Conservation (phyloP, 2,113 vertebrate species). For the Acanthisitta chloris region DNA sequence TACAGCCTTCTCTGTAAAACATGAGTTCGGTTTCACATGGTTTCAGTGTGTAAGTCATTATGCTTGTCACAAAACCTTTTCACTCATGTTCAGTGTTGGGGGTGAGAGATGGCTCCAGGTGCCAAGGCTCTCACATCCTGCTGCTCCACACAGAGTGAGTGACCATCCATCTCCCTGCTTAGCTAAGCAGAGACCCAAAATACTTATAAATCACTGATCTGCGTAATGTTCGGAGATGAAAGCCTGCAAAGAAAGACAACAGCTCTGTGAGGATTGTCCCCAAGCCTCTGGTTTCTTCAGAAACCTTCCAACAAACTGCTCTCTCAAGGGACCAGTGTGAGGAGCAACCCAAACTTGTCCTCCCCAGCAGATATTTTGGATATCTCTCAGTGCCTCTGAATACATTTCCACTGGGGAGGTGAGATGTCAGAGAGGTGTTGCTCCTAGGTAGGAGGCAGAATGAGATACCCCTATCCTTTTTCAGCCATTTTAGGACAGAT, state of each 20-base stretch:
- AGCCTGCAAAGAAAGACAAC: neutral
- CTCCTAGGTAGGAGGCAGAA: neutral
- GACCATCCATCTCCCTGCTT: neutral
- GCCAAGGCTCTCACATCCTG: fast-evolving
- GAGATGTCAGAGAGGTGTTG: neutral
- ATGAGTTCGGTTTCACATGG: neutral
- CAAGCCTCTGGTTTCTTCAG: neutral
- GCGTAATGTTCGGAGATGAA: fast-evolving
- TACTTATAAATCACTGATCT: neutral
- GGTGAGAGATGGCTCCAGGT: neutral
- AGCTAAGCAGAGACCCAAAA: neutral
- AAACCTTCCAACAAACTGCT: neutral
- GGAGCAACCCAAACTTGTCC: neutral
- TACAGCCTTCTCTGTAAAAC: neutral
- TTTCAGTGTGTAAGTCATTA: neutral
- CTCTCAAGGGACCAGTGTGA: neutral
- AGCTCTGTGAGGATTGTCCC: neutral
- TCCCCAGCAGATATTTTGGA: neutral
- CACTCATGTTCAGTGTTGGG: neutral
- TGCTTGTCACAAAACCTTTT: neutral
- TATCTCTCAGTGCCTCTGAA: neutral
- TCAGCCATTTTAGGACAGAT: neutral
- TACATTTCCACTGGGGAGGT: fast-evolving
- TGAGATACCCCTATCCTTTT: neutral
- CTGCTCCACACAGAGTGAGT: fast-evolving